Base-by-base conservation (phyloP, 2,888 invertebrate species). In the Iphiclides podalirius region DNA sequence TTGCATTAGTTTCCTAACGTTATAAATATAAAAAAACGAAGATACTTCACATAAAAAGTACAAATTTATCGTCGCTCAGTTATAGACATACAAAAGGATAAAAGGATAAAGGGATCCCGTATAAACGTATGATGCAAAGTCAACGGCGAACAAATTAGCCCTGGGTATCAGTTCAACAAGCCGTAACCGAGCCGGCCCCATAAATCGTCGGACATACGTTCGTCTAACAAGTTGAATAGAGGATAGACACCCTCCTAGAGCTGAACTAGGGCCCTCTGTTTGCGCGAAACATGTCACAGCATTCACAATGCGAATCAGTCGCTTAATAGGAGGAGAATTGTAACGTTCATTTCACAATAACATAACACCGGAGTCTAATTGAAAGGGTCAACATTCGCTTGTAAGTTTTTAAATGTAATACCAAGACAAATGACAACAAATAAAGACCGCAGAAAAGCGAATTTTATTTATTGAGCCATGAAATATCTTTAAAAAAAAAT, bases 241-340 rank as follows among this genome's bases (percentile, higher is more conserved):
- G 49, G 52, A 59, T 62, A 61, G 60, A 54, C 55, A 53, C 57
- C 58, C 59, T 57, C 58, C 35, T 56, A 58, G 56, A 60, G 17
- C 16, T 52, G 53, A 1, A n/a, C 31, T 31, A 31, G 31, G 52
- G 56, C 66, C 65, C 64, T 61, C 54, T 63, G 42, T 62, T 64
- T 64, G 52, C 47, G 43, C 36, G 9, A 31, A 51, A n/a, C n/a
- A n/a, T 56, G 60, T 61, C 61, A 58, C 57, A 59, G 60, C 60
- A 56, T 56, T 53, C 45, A 41, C 50, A 36, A 35, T 52, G 44
- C 13, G 44, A 50, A 55, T 60, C 53, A 57, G 38, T 15, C 41
- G 37, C 13, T 11, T 42, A 6, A 41, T 47, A 16, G 26, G n/a
- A 28, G 31, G 11, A 20, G 36, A 41, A 17, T 36, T 17, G 35